These are phyloP conservation scores for Gymnogyps californianus DNA, from an alignment of 2,113 vertebrate species.

Conservation along the genomic window DNA sequence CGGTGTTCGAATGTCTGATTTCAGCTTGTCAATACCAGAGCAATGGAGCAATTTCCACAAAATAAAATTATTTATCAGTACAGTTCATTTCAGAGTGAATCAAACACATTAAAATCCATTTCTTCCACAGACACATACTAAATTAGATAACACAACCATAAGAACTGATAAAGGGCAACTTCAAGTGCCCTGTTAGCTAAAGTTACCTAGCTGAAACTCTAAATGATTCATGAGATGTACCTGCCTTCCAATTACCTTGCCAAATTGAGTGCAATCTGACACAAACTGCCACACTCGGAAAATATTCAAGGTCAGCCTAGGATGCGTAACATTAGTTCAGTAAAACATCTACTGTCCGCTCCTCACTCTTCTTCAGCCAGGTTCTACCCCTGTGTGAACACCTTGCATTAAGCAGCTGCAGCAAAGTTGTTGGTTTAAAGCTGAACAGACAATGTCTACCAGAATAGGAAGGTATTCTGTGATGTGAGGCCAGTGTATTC, in stretches of 20 bases:
- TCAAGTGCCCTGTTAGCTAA: neutral
- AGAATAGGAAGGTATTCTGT: neutral
- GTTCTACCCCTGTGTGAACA: neutral
- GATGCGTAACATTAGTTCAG: neutral
- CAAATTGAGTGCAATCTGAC: neutral
- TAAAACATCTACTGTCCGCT: neutral
- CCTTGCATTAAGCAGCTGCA: neutral
- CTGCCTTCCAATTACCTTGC: neutral
- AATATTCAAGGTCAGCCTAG: neutral
- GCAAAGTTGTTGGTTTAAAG: neutral
- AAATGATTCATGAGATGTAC: neutral
- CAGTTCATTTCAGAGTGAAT: constrained; percentile 59
- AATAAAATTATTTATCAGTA: constrained; percentile 71
- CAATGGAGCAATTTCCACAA: constrained; percentile 61
- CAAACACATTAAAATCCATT: neutral
- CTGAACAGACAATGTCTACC: neutral
- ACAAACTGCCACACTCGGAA: neutral
- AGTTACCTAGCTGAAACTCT: neutral
- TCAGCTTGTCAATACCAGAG: constrained; percentile 53
- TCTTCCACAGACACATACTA: neutral
- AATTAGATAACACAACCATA: neutral
- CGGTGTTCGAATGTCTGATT: neutral
- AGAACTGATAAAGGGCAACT: neutral
- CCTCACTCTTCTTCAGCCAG: neutral
- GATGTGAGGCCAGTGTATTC: neutral